A percentile compares a stretch with the other conserved stretches of the same genome.
Evolutionary conservation across 2,888 invertebrate genomes (phyloP).

Genomic region (Antheraea yamamai): DNA sequence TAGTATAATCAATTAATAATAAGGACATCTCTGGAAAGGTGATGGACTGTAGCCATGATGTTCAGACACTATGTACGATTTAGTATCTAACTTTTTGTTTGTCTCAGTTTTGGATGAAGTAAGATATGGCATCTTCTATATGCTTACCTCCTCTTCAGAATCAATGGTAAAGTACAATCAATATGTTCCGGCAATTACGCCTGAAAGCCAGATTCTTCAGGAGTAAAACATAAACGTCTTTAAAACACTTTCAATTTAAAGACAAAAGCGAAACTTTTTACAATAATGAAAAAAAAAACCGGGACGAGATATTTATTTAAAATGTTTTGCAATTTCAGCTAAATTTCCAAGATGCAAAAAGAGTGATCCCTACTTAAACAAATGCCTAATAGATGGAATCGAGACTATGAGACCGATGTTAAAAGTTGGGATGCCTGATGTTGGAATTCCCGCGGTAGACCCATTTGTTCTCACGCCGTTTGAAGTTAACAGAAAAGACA

Average conservation of each 20-base stretch:
- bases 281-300: neutral
- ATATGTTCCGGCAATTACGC: neutral
- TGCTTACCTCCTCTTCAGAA: no score
- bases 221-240: neutral
- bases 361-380: slow-evolving; percentile 2
- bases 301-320: neutral
- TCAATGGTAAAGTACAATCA: no score
- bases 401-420: neutral
- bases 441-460: neutral
- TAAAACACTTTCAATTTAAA: neutral
- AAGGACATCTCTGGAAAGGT: neutral
- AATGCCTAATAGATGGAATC: neutral
- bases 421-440: neutral
- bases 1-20: neutral
- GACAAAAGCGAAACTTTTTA: neutral
- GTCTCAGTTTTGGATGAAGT: neutral
- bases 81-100: neutral
- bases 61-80: neutral
- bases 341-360: slow-evolving; percentile 3
- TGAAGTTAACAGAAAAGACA: neutral
- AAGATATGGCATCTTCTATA: neutral
- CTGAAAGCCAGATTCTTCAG: neutral
- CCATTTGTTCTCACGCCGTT: neutral
- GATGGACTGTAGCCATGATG: neutral
- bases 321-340: neutral